Conservation (phyloP, 2,113 vertebrate species). For the Callionymus lyra region DNA sequence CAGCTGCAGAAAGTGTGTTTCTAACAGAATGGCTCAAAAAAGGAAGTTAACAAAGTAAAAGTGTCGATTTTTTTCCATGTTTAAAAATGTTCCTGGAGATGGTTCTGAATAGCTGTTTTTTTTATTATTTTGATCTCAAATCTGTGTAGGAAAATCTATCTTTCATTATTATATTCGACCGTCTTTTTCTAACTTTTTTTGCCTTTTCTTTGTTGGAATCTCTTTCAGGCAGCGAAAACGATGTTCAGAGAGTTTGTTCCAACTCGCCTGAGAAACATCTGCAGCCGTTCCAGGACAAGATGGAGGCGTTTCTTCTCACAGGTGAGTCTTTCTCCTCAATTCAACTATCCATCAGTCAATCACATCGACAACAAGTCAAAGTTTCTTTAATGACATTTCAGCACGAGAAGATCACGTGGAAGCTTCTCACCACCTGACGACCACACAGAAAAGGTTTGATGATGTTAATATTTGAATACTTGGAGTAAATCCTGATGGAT, state of each 20-base stretch:
- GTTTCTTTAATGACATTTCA: constrained; percentile 49
- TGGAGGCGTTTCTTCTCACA: constrained; percentile 78
- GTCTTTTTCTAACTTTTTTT: background rate
- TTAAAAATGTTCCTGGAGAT: too few species aligned
- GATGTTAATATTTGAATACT: background rate
- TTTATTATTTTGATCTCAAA: too few species aligned
- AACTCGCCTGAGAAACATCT: constrained; percentile 80
- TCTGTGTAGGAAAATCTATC: too few species aligned
- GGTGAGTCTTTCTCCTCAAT: constrained; percentile 59
- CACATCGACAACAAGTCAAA: too few species aligned
- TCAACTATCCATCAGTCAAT: background rate
- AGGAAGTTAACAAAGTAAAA: too few species aligned
- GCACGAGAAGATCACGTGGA: constrained; percentile 75
- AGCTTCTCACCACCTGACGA: constrained; percentile 70
- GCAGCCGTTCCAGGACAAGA: constrained; percentile 86
- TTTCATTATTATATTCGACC: too few species aligned
- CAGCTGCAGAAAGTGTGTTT: too few species aligned
- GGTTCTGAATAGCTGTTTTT: too few species aligned
- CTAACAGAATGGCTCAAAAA: too few species aligned
- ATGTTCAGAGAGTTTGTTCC: constrained; percentile 72
- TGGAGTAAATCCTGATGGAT: background rate
- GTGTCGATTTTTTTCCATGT: too few species aligned
- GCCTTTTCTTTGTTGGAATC: constrained; percentile 16
- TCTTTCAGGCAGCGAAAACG: constrained; percentile 77
- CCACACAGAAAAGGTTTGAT: constrained; percentile 76